Conservation (phyloP, 2,888 invertebrate genomes). For the Andrena trimmerana region DNA sequence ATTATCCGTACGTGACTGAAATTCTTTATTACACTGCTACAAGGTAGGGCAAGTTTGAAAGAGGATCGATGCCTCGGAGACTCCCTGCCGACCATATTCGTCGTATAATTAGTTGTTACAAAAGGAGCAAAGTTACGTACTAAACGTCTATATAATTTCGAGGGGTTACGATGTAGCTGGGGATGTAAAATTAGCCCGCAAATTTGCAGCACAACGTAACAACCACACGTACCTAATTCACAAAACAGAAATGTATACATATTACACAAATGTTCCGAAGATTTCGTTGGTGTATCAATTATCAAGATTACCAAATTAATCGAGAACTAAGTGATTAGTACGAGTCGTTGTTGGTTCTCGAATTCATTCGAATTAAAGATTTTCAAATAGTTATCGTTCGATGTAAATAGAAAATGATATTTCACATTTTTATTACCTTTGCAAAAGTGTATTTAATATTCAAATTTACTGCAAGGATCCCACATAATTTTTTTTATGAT, state of each 20-base stretch:
- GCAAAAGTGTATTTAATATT: too few species aligned
- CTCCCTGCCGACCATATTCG: constrained; percentile 5
- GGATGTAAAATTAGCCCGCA: constrained; percentile 4
- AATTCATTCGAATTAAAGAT: too few species aligned
- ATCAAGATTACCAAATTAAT: too few species aligned
- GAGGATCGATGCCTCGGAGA: background rate
- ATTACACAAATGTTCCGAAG: constrained; percentile 16
- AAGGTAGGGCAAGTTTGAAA: too few species aligned
- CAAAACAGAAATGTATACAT: background rate
- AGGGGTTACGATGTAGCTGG: background rate
- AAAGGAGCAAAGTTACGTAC: constrained; percentile 16
- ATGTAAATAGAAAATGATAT: too few species aligned
- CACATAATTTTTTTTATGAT: too few species aligned
- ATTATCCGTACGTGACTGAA: constrained; percentile 29
- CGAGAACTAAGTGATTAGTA: too few species aligned
- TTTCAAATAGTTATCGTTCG: too few species aligned
- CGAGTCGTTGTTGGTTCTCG: too few species aligned
- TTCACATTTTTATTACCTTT: too few species aligned
- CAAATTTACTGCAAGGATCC: too few species aligned
- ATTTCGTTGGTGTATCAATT: too few species aligned
- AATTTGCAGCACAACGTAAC: constrained; percentile 14
- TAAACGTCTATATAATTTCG: constrained; percentile 18
- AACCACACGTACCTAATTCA: background rate
- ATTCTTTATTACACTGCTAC: background rate
- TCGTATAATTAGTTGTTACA: constrained; percentile 4